Base-by-base conservation (phyloP, 2,113 vertebrate genomes). In the Cisticola juncidis region DNA sequence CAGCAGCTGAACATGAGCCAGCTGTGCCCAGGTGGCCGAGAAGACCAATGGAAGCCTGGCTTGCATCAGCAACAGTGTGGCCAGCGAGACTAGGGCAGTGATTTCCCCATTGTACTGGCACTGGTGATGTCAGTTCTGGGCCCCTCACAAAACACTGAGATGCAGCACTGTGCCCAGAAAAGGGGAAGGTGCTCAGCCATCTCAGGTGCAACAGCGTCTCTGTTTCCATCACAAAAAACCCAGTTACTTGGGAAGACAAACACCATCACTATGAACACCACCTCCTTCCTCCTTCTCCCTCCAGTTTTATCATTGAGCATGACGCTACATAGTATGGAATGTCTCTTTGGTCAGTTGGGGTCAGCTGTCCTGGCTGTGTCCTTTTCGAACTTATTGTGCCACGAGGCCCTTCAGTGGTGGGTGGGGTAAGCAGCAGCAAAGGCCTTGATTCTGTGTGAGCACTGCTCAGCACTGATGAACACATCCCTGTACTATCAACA, bases 141-240 rank as follows among this genome's bases (percentile, higher is more conserved):
- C 14, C 14, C 40, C 14, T 26, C 50, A 84, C 14, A 24, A 17
- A 64, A 65, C 69, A 65, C 12, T 40, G 24, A 47, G 15, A 24
- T n/a, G 50, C 0, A 0, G 14, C 19, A 64, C 7, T 38, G 54
- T 10, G 40, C 16, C 48, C 50, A 40, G 14, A 12, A 28, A 64
- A 74, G 12, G 15, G 24, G n/a, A 65, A 73, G 17, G 35, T 35
- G 31, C 21, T 56, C 42, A 42, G 50, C 6, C 29, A 29, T 14
- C 29, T 70, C 35, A 42, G 57, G 25, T 38, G 38, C 38, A 38
- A 38, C 38, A 38, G 38, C 38, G 11, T 38, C 38, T 38, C 38
- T 38, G 38, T 38, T 22, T 71, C 29, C 48, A 48, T 10, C 74
- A 71, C 20, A 22, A 11, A 56, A 22, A 42, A 56, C 18, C 18